A percentile compares a stretch with the other conserved stretches of the same genome.
phyloP scores from a whole-genome alignment of 2,113 vertebrate species.

The Serilophus lunatus region DNA sequence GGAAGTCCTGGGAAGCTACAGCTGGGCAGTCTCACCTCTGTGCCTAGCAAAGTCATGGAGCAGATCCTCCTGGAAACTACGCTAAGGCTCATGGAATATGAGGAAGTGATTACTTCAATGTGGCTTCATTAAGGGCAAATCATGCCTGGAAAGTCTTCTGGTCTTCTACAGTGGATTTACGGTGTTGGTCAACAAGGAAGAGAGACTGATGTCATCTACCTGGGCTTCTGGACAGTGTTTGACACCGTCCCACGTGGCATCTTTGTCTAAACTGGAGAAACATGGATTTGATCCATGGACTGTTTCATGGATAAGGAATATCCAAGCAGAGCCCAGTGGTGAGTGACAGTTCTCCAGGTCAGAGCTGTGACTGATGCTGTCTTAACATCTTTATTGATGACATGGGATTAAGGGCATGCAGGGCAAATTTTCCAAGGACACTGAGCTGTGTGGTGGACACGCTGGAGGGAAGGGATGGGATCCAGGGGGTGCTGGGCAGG shows the following conservation, averaged over 20 bases:
- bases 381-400: neutral
- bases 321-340: neutral
- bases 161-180: accelerated
- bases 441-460: neutral
- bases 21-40: no score
- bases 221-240: neutral
- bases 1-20: no score
- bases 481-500: no score
- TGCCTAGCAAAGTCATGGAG: no score
- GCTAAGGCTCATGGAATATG: no score
- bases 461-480: neutral
- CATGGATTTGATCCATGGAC: neutral
- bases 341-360: accelerated
- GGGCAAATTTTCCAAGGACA: neutral
- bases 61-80: no score
- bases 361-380: neutral
- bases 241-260: neutral
- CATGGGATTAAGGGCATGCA: neutral
- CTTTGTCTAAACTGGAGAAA: neutral
- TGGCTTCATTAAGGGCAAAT: neutral
- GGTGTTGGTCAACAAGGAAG: neutral
- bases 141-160: neutral
- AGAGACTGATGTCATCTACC: neutral
- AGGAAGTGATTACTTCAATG: no score
- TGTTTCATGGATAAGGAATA: neutral